Evolutionary conservation across 2,797 vertebrate genomes (phyloP).

Genomic region (Tenualosa thibaudeaui): DNA sequence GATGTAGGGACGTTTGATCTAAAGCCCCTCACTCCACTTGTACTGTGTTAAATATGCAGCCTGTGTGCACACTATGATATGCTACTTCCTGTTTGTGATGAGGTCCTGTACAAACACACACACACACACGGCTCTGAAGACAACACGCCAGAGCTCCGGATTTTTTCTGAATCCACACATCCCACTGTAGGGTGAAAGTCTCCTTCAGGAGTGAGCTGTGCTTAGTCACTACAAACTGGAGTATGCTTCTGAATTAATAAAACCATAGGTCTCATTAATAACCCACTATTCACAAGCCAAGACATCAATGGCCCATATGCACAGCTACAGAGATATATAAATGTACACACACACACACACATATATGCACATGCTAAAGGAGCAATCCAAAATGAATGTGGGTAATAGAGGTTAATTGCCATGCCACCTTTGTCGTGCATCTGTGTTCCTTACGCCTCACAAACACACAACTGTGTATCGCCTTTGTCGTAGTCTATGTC

Average conservation of each 20-base stretch:
- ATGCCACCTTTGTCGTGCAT: too few species aligned
- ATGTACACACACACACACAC: not conserved
- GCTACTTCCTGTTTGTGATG: not conserved
- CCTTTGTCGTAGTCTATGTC: too few species aligned
- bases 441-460: too few species aligned
- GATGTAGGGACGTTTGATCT: not conserved
- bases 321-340: not conserved
- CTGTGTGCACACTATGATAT: not conserved
- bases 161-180: too few species aligned
- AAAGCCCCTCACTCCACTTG: not conserved
- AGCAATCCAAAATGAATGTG: not conserved
- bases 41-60: not conserved
- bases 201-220: not conserved
- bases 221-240: not conserved
- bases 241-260: not conserved
- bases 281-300: not conserved
- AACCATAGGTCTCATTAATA: not conserved
- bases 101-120: not conserved
- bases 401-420: not conserved
- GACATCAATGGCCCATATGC: not conserved
- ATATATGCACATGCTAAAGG: not conserved
- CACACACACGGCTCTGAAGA: not conserved
- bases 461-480: too few species aligned
- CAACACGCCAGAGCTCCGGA: too few species aligned
- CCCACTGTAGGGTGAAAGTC: too few species aligned